A percentile compares a stretch with the other conserved stretches of the same genome.
phyloP scores from a whole-genome alignment of 2,113 vertebrate genomes.

The Cryptotis parvus region DNA sequence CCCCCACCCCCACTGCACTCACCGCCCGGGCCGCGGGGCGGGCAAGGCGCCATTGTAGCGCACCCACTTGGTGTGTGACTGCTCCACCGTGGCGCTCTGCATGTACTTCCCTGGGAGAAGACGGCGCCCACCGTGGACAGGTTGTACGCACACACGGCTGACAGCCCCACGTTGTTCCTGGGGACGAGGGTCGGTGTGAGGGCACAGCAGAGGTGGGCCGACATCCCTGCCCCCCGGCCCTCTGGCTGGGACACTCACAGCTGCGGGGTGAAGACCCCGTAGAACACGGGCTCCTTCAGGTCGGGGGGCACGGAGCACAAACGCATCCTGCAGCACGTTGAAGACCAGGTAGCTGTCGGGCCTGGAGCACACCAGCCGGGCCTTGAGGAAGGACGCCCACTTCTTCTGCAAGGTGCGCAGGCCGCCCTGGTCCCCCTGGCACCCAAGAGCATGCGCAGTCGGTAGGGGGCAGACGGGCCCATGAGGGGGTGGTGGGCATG shows the following conservation, averaged over 20 bases:
- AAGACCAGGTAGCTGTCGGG: conserved; percentile 96
- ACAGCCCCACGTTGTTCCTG: conserved; percentile 96
- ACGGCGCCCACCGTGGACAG: conserved; percentile 92
- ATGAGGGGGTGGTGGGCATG: not conserved
- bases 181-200: rapidly evolving
- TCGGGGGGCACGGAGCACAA: conserved; percentile 90
- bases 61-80: conserved; percentile 97
- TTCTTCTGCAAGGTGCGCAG: conserved; percentile 97
- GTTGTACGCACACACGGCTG: conserved; percentile 95
- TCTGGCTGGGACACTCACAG: conserved; percentile 90
- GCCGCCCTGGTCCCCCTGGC: conserved; percentile 95
- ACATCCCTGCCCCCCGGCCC: rapidly evolving
- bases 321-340: conserved; percentile 96
- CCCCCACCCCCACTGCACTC: conserved; percentile 77
- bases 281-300: conserved; percentile 93
- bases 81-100: conserved; percentile 97
- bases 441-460: not conserved
- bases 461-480: not conserved
- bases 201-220: rapidly evolving
- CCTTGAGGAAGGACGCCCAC: conserved; percentile 98
- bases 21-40: conserved; percentile 95
- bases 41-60: conserved; percentile 94
- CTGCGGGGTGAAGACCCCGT: conserved; percentile 96
- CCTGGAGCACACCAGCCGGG: conserved; percentile 95
- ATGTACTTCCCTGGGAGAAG: conserved; percentile 97